Percentiles rank a stretch among this genome's conserved stretches.
phyloP scores from a whole-genome alignment of 2,113 vertebrate genomes.

The Zapornia atra region DNA sequence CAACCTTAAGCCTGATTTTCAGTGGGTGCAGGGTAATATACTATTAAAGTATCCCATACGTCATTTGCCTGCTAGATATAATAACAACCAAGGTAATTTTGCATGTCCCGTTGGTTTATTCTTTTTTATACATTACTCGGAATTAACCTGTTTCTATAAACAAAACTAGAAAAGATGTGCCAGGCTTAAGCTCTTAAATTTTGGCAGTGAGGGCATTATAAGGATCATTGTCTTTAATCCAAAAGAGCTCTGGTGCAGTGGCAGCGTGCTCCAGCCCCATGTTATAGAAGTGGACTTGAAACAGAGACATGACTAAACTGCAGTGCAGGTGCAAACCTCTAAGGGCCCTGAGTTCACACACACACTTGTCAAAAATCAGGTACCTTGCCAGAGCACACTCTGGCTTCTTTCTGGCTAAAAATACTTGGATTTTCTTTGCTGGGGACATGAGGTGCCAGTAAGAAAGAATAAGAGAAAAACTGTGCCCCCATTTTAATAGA shows the following conservation, averaged over 20 bases:
- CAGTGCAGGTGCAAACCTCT: neutral
- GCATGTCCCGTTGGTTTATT: neutral
- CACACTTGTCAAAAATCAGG: neutral
- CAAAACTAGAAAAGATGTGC: neutral
- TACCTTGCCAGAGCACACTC: neutral
- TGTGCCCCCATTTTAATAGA: neutral
- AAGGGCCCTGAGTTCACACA: neutral
- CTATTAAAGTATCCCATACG: neutral
- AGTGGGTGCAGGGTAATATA: neutral
- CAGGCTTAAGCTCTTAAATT: neutral
- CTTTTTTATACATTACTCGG: neutral
- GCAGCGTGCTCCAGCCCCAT: neutral
- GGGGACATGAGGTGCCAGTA: neutral
- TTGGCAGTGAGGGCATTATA: neutral
- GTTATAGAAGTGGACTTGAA: neutral
- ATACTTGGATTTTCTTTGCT: neutral
- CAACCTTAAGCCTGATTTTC: neutral
- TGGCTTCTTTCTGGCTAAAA: neutral
- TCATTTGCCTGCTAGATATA: neutral
- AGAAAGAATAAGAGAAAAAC: neutral
- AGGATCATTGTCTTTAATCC: neutral
- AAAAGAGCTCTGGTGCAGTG: neutral
- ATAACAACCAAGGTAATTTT: neutral
- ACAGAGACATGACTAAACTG: neutral
- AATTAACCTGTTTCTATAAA: conserved; percentile 3